Conservation (phyloP, 2,888 invertebrate genomes). For the Dynastes grantii region DNA sequence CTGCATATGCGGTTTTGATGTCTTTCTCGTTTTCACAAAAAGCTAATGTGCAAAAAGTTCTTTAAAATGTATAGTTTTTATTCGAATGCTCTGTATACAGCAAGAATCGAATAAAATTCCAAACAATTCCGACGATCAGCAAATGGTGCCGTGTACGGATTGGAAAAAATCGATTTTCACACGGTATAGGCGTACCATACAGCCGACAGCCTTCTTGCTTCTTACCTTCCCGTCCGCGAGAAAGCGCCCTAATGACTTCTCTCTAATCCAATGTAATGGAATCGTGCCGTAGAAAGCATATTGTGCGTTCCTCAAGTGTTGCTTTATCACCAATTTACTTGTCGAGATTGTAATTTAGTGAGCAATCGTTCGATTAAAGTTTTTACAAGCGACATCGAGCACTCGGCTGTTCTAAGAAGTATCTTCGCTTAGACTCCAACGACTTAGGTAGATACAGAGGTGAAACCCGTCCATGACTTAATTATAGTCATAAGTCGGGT, state of each 20-base stretch:
- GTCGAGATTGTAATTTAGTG: conserved; percentile 30
- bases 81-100: too few relatives aligned
- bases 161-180: conserved; percentile 39
- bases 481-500: too few relatives aligned
- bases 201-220: neutral
- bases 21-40: too few relatives aligned
- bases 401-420: too few relatives aligned
- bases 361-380: conserved; percentile 15
- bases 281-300: conserved; percentile 34
- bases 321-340: conserved; percentile 31
- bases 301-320: conserved; percentile 29
- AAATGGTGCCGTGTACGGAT: conserved; percentile 9
- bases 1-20: too few relatives aligned
- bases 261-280: conserved; percentile 30
- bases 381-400: neutral
- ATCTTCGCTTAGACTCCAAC: too few relatives aligned
- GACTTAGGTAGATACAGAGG: too few relatives aligned
- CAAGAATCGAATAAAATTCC: too few relatives aligned
- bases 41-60: too few relatives aligned
- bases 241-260: conserved; percentile 31
- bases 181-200: neutral
- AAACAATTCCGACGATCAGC: neutral
- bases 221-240: neutral
- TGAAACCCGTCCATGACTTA: too few relatives aligned
- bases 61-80: too few relatives aligned